Percentiles rank a stretch among this genome's conserved stretches.
Evolutionary conservation across 2,113 vertebrate genomes (phyloP).

Genomic region (Hymenochirus boettgeri): DNA sequence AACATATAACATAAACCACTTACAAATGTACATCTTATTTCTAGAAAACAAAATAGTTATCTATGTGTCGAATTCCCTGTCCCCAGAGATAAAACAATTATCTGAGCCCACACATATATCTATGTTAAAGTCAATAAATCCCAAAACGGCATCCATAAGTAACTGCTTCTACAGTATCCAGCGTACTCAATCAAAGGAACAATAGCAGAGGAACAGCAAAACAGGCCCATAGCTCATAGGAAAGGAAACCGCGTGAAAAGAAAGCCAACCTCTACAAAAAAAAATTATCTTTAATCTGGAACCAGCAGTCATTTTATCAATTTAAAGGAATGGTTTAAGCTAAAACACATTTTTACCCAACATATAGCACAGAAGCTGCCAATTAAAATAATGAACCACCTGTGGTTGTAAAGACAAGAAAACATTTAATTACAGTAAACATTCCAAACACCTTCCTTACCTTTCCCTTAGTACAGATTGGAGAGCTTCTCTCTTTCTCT

Average conservation of each 20-base stretch:
- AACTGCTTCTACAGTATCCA: slow-evolving; percentile 9
- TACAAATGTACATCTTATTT: background rate
- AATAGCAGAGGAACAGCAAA: background rate
- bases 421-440: too few species aligned
- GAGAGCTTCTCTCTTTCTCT: too few species aligned
- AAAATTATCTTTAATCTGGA: too few species aligned
- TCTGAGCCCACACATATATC: slow-evolving; percentile 10
- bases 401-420: too few species aligned
- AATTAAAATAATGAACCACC: too few species aligned
- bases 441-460: too few species aligned
- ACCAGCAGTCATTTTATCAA: too few species aligned
- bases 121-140: slow-evolving; percentile 19
- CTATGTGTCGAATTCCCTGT: background rate
- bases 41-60: background rate
- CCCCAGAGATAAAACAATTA: background rate
- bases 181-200: background rate
- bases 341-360: too few species aligned
- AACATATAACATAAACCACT: background rate
- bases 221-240: background rate
- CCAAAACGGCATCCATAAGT: slow-evolving; percentile 14
- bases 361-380: too few species aligned
- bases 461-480: too few species aligned
- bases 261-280: too few species aligned
- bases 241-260: background rate
- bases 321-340: too few species aligned